Percentiles rank a stretch among this genome's conserved stretches.
These are phyloP conservation scores for Melinaea menophilus DNA, from an alignment of 2,888 invertebrate genomes.

Conservation along the genomic window DNA sequence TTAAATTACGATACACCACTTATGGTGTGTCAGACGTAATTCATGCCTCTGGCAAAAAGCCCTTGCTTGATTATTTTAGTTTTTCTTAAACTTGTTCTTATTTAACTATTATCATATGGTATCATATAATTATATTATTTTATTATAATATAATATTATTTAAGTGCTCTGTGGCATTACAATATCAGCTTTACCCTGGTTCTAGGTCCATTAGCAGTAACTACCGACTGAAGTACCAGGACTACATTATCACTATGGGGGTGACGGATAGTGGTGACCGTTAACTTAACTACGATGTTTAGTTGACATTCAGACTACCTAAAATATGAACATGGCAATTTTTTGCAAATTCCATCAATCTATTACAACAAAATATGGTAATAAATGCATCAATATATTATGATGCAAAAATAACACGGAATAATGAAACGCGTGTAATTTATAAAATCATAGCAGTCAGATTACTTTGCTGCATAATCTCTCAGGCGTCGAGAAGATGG, in stretches of 20 bases:
- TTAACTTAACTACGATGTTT: constrained; percentile 23
- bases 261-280: constrained; percentile 36
- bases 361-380: neutral
- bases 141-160: neutral
- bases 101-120: neutral
- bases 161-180: neutral
- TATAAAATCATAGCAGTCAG: too few relatives aligned
- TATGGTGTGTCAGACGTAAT: constrained; percentile 14
- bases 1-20: constrained; percentile 29
- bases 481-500: too few relatives aligned
- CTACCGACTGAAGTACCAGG: too few relatives aligned
- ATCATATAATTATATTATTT: neutral
- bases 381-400: constrained; percentile 4
- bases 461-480: too few relatives aligned
- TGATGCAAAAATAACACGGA: too few relatives aligned
- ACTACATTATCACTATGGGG: neutral
- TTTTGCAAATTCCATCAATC: neutral
- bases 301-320: constrained; percentile 8
- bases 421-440: too few relatives aligned
- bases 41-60: constrained; percentile 13
- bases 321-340: constrained; percentile 7
- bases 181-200: too few relatives aligned
- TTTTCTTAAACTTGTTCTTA: neutral
- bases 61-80: constrained; percentile 1
- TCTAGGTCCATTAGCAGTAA: too few relatives aligned